Evolutionary conservation across 2,113 vertebrate genomes (phyloP).

Genomic region (Octodon degus): DNA sequence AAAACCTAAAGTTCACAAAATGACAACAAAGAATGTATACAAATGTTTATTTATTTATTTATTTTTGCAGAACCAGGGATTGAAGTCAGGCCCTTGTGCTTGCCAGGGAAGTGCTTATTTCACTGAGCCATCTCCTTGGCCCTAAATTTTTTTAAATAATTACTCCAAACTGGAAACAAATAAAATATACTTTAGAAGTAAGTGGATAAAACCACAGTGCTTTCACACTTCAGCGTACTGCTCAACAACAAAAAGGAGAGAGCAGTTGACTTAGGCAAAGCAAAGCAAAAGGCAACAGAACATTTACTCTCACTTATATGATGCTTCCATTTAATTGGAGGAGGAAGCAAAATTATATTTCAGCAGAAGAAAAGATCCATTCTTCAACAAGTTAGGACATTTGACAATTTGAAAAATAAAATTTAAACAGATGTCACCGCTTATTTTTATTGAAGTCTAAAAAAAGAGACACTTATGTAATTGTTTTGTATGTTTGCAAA

Average conservation of each 20-base stretch:
- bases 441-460: neutral
- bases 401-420: neutral
- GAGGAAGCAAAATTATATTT: neutral
- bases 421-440: neutral
- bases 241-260: neutral
- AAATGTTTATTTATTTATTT: neutral
- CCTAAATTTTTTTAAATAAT: neutral
- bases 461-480: neutral
- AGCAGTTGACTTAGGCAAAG: neutral
- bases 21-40: neutral
- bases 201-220: neutral
- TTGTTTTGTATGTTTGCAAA: neutral
- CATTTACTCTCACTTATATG: neutral
- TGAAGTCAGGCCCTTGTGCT: too few relatives aligned
- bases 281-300: neutral
- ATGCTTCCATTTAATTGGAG: neutral
- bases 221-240: neutral
- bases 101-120: too few relatives aligned
- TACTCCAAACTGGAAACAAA: neutral
- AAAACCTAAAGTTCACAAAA: neutral
- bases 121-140: too few relatives aligned
- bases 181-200: neutral
- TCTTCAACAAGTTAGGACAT: neutral
- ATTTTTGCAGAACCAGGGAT: too few relatives aligned
- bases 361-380: neutral